A percentile compares a stretch with the other conserved stretches of the same genome.
phyloP scores from a whole-genome alignment of 2,113 vertebrate genomes.

The Scolopax mira region DNA sequence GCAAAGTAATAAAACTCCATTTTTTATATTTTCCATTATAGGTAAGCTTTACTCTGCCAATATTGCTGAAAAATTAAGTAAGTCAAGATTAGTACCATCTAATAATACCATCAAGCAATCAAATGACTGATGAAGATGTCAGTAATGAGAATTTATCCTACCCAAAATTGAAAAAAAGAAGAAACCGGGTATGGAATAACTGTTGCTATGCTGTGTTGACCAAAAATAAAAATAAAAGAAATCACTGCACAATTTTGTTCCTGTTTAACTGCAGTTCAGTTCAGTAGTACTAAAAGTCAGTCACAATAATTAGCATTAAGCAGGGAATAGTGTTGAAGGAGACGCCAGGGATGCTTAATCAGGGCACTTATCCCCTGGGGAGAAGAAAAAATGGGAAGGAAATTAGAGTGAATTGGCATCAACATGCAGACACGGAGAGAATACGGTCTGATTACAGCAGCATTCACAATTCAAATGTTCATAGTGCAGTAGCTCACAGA shows the following conservation, averaged over 20 bases:
- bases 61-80: neutral
- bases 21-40: neutral
- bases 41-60: neutral
- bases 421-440: conserved; percentile 36
- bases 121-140: neutral
- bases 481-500: conserved; percentile 18
- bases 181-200: neutral
- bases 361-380: conserved; percentile 58
- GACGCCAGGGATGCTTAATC: conserved; percentile 64
- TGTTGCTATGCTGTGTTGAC: neutral
- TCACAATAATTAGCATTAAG: conserved; percentile 46
- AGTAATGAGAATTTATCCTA: neutral
- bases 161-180: neutral
- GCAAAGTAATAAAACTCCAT: neutral
- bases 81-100: neutral
- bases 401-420: conserved; percentile 65
- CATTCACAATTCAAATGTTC: conserved; percentile 43
- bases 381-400: conserved; percentile 59
- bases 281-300: conserved; percentile 51
- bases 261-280: conserved; percentile 29
- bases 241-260: neutral
- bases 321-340: conserved; percentile 41
- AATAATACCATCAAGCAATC: neutral
- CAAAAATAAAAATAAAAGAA: neutral
- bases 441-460: conserved; percentile 61